phyloP scores from a whole-genome alignment of 2,113 vertebrate species.

The Sphaerodactylus townsendi region DNA sequence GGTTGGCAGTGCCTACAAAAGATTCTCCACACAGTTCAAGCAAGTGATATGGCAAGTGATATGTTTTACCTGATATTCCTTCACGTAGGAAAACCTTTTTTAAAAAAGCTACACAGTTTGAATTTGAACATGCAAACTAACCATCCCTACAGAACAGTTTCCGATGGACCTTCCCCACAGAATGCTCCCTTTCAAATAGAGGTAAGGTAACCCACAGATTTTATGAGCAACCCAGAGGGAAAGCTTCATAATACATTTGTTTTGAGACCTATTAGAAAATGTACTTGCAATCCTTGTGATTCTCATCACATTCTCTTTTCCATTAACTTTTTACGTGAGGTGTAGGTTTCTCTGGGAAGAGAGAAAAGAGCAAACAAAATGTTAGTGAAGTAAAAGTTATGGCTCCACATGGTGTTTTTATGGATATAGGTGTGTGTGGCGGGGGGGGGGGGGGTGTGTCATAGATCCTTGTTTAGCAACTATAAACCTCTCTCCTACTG shows the following conservation, averaged over 20 bases:
- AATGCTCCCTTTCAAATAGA: not conserved
- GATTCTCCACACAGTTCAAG: not conserved
- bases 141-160: not conserved
- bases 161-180: not conserved
- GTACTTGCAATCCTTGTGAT: not conserved
- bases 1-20: not conserved
- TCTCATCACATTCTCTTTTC: not conserved
- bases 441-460: no score
- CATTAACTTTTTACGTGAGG: not conserved
- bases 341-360: not conserved
- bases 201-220: not conserved
- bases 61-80: no score
- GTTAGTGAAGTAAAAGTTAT: not conserved
- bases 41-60: not conserved
- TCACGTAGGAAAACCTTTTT: not conserved
- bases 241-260: not conserved
- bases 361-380: not conserved
- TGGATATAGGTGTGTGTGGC: not conserved
- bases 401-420: not conserved
- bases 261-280: not conserved
- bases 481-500: not conserved
- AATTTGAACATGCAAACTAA: not conserved
- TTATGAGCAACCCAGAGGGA: not conserved
- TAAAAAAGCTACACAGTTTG: not conserved
- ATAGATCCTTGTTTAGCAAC: no score